These are phyloP conservation scores for Glaucomys volans DNA, from an alignment of 2,113 vertebrate genomes.

Conservation along the genomic window DNA sequence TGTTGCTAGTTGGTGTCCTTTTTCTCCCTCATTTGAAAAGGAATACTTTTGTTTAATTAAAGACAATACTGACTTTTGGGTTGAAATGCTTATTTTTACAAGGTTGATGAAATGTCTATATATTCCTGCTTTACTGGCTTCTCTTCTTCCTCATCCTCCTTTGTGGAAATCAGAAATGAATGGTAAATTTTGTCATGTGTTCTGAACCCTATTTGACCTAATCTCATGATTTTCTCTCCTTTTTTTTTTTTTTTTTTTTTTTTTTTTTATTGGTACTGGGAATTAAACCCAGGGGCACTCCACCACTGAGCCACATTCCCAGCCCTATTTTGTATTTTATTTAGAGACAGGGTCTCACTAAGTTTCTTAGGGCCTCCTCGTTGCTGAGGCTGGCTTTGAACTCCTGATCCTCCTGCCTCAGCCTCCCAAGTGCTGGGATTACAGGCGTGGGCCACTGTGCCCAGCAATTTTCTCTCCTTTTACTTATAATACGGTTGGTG, in stretches of 20 bases:
- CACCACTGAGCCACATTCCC: too few relatives aligned
- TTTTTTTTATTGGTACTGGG: too few relatives aligned
- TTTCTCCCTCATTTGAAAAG: background rate
- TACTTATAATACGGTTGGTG: background rate
- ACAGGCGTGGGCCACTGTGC: too few relatives aligned
- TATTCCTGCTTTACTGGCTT: background rate
- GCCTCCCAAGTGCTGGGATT: too few relatives aligned
- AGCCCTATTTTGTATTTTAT: too few relatives aligned
- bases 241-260: too few relatives aligned
- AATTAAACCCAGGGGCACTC: too few relatives aligned
- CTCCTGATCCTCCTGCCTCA: too few relatives aligned
- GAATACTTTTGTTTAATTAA: conserved; percentile 16
- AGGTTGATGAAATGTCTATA: background rate
- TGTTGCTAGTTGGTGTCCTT: background rate
- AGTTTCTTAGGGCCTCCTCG: too few relatives aligned
- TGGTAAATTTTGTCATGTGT: conserved; percentile 11
- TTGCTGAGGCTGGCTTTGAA: too few relatives aligned
- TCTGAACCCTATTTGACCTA: background rate
- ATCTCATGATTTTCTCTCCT: background rate
- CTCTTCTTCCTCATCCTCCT: too few relatives aligned
- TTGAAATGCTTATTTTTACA: conserved; percentile 42
- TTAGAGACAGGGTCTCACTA: too few relatives aligned
- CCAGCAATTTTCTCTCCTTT: conserved; percentile 1
- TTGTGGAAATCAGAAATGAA: background rate
- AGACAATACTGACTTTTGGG: background rate